Conservation (phyloP, 2,113 vertebrate genomes). For the Hyperoodon ampullatus region DNA sequence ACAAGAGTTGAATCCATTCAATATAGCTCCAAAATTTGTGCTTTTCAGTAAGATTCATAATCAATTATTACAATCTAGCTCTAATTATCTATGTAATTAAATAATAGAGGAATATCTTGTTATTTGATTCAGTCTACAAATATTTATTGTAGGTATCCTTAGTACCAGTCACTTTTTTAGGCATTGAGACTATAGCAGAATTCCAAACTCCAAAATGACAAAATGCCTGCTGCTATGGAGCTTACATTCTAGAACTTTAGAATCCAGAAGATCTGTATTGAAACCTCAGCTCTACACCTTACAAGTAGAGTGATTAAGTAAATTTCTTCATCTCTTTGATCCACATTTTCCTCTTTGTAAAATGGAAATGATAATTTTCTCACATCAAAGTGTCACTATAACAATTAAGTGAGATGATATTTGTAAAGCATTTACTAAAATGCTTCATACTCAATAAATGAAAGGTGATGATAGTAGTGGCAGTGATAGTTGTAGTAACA, state of each 20-base stretch:
- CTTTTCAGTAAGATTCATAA: background rate
- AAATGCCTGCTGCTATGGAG: background rate
- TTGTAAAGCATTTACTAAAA: background rate
- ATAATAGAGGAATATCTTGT: background rate
- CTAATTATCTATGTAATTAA: background rate
- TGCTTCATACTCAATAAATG: background rate
- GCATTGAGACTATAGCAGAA: background rate
- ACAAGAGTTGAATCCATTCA: background rate
- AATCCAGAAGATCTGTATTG: background rate
- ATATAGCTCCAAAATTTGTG: background rate
- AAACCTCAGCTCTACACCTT: background rate
- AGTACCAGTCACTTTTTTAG: background rate
- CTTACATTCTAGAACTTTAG: background rate
- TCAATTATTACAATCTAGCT: background rate
- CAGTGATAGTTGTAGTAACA: background rate
- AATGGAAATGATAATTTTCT: background rate
- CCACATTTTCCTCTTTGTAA: background rate
- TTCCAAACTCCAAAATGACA: background rate
- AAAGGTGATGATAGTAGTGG: background rate
- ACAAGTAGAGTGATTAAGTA: background rate
- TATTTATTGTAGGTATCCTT: background rate
- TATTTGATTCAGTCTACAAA: background rate
- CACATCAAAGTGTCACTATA: background rate
- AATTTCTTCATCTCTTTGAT: background rate
- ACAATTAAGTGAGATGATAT: background rate